These are phyloP conservation scores for Drosophila emarginata DNA, from an alignment of 2,888 invertebrate genomes.

Conservation along the genomic window DNA sequence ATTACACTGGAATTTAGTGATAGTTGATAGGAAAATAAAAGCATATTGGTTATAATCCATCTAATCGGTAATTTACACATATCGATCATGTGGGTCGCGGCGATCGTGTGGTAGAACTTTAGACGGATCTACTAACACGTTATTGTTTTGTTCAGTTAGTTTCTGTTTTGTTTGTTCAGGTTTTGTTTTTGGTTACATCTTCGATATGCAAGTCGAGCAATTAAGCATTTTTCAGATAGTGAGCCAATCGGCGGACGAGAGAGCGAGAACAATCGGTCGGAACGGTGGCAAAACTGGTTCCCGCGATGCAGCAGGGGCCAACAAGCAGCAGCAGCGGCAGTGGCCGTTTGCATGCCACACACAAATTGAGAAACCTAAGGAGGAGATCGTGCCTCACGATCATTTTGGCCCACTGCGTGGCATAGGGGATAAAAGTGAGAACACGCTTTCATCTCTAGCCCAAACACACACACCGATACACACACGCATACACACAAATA, in stretches of 20 bases:
- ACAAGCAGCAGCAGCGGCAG: neutral
- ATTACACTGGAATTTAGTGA: neutral
- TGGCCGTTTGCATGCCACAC: constrained; percentile 64
- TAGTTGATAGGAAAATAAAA: neutral
- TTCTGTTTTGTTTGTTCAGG: neutral
- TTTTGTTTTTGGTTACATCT: constrained; percentile 10
- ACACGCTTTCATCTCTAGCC: neutral
- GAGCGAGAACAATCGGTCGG: neutral
- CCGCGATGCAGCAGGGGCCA: constrained; percentile 21
- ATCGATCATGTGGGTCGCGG: too few relatives aligned
- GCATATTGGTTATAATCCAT: too few relatives aligned
- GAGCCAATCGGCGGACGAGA: constrained; percentile 12
- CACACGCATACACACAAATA: neutral
- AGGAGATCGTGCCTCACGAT: constrained; percentile 20
- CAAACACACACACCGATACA: neutral
- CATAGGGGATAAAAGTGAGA: too few relatives aligned
- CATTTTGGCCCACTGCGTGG: neutral
- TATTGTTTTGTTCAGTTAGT: neutral
- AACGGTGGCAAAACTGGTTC: constrained; percentile 49
- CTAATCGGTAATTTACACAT: too few relatives aligned
- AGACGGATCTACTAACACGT: neutral
- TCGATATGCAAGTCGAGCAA: constrained; percentile 47
- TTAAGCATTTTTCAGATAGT: constrained; percentile 61
- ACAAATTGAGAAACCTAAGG: neutral
- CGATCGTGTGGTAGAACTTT: too few relatives aligned